Conservation (phyloP, 2,113 vertebrate species). For the Corythoichthys haematopterus region DNA sequence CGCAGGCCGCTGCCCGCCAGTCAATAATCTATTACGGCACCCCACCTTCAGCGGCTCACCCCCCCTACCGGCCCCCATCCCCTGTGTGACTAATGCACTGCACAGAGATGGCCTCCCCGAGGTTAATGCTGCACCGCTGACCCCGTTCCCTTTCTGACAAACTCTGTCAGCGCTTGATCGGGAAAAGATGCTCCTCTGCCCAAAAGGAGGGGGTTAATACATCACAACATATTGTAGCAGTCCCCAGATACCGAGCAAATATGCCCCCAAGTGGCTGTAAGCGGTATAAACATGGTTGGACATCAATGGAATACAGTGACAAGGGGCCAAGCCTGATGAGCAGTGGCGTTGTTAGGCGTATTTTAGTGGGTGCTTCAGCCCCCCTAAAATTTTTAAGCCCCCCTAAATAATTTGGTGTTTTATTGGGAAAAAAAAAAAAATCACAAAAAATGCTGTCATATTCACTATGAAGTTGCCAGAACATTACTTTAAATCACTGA, state of each 20-base stretch:
- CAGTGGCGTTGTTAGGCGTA: too few relatives aligned
- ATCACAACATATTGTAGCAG: background rate
- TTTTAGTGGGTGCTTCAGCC: too few relatives aligned
- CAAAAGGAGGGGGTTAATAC: slow-evolving; percentile 10
- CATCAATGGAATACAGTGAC: too few relatives aligned
- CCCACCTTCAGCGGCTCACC: slow-evolving; percentile 26
- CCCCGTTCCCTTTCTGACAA: slow-evolving; percentile 60
- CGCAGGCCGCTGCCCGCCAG: slow-evolving; percentile 58
- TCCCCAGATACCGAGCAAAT: background rate
- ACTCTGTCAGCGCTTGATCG: slow-evolving; percentile 51
- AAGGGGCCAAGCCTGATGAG: too few relatives aligned
- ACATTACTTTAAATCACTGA: too few relatives aligned
- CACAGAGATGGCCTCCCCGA: slow-evolving; percentile 61
- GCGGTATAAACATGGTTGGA: background rate
- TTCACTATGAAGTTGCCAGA: too few relatives aligned
- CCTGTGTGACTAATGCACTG: slow-evolving; percentile 66
- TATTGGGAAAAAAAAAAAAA: too few relatives aligned
- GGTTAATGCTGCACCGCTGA: slow-evolving; percentile 68
- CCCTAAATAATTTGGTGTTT: too few relatives aligned
- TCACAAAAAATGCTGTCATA: too few relatives aligned
- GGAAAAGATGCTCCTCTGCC: slow-evolving; percentile 45
- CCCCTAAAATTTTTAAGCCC: too few relatives aligned
- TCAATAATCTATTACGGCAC: slow-evolving; percentile 77
- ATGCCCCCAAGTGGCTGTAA: background rate
- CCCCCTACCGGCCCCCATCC: slow-evolving; percentile 25